Evolutionary conservation across 2,888 invertebrate genomes (phyloP).

Genomic region (Epistrophe eligans): DNA sequence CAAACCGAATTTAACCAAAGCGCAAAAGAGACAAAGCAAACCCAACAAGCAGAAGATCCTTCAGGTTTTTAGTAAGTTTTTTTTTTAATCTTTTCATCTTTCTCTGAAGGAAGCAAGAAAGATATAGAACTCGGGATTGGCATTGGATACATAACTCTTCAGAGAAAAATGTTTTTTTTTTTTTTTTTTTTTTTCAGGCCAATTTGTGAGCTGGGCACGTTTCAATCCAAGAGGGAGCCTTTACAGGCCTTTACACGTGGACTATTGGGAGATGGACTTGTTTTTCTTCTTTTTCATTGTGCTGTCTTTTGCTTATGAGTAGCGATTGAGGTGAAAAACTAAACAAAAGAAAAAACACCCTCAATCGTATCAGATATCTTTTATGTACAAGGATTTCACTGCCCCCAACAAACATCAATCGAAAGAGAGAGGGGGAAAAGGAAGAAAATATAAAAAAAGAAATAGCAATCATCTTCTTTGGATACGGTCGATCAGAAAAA

Average conservation of each 20-base stretch:
- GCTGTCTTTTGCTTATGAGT: constrained; percentile 52
- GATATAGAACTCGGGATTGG: constrained; percentile 36
- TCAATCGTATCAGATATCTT: constrained; percentile 68
- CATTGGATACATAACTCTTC: constrained; percentile 37
- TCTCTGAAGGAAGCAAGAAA: neutral
- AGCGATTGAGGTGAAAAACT: constrained; percentile 58
- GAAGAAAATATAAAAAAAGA: neutral
- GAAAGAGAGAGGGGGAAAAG: neutral
- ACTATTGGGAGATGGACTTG: constrained; percentile 40
- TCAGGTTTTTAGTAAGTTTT: constrained; percentile 1
- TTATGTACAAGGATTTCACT: constrained; percentile 42
- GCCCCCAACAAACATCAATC: constrained; percentile 50
- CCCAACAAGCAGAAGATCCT: constrained; percentile 32
- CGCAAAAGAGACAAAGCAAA: neutral
- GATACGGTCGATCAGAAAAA: constrained; percentile 8
- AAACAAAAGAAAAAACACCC: constrained; percentile 34
- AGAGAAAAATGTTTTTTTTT: constrained; percentile 12
- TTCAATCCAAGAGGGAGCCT: constrained; percentile 49
- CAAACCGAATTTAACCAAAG: neutral
- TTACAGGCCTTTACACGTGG: constrained; percentile 45
- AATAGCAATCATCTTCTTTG: constrained; percentile 5
- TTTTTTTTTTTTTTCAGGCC: constrained; percentile 42
- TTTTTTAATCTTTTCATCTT: constrained; percentile 52
- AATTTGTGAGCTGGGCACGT: constrained; percentile 70
- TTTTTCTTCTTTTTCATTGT: constrained; percentile 22